phyloP scores from a whole-genome alignment of 2,888 invertebrate species.

The Pyrrhosoma nymphula region DNA sequence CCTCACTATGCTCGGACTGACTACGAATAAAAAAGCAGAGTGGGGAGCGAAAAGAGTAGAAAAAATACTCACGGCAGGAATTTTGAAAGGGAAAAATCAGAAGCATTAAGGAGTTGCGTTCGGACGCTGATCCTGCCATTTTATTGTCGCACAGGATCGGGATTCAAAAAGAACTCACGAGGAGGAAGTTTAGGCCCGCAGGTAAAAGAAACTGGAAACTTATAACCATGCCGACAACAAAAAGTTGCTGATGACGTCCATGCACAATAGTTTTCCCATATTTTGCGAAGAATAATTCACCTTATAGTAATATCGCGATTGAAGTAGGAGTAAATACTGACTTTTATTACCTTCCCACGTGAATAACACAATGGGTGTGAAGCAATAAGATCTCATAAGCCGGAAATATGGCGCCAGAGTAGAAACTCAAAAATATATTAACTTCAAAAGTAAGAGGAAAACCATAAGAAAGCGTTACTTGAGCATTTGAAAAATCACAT shows the following conservation, averaged over 20 bases:
- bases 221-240: not conserved
- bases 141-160: not conserved
- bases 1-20: not conserved
- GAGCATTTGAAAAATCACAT: too few species aligned
- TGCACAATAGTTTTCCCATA: not conserved
- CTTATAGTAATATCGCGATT: not conserved
- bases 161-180: not conserved
- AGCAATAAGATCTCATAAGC: too few species aligned
- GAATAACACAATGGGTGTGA: too few species aligned
- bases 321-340: too few species aligned
- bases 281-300: not conserved
- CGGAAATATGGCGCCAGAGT: too few species aligned
- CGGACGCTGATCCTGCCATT: slow-evolving; percentile 29
- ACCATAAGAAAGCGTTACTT: too few species aligned
- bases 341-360: too few species aligned
- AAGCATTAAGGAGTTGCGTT: slow-evolving; percentile 41
- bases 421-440: too few species aligned
- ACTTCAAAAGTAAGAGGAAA: too few species aligned
- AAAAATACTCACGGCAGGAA: slow-evolving; percentile 26
- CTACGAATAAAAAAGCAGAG: slow-evolving; percentile 34
- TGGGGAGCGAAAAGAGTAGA: not conserved
- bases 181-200: not conserved
- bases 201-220: not conserved
- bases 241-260: not conserved
- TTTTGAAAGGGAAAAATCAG: slow-evolving; percentile 47